phyloP scores from a whole-genome alignment of 2,888 invertebrate genomes.

The Electrophaes corylata region DNA sequence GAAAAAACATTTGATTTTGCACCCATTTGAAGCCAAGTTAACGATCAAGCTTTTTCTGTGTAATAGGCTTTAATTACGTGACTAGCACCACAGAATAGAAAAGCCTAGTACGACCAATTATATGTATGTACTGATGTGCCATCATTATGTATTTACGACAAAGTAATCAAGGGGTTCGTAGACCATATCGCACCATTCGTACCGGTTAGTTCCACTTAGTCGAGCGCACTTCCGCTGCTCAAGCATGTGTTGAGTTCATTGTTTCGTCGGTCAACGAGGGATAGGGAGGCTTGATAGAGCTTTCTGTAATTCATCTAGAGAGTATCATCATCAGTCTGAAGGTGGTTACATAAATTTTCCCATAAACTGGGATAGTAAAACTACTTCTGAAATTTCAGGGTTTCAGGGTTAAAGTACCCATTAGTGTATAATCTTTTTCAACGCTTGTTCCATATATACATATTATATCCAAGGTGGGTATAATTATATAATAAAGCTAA shows the following conservation, averaged over 20 bases:
- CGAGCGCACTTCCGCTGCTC: conserved; percentile 60
- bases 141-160: conserved; percentile 20
- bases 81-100: too few relatives aligned
- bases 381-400: too few relatives aligned
- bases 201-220: conserved; percentile 48
- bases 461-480: too few relatives aligned
- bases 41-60: conserved; percentile 13
- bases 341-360: too few relatives aligned
- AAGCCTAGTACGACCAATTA: conserved; percentile 5
- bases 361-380: too few relatives aligned
- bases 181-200: conserved; percentile 63
- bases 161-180: conserved; percentile 41
- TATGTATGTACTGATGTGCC: not conserved
- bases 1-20: conserved; percentile 8
- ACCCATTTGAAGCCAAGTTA: conserved; percentile 2
- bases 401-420: too few relatives aligned
- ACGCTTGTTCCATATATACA: too few relatives aligned
- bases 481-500: not conserved
- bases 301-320: not conserved
- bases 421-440: too few relatives aligned
- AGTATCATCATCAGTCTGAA: not conserved
- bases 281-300: not conserved
- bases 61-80: conserved; percentile 16
- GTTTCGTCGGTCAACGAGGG: not conserved
- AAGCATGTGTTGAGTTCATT: conserved; percentile 3